Conservation (phyloP, 35 echinoderm and acorn worm genomes). For the Heliocidaris tuberculata region DNA sequence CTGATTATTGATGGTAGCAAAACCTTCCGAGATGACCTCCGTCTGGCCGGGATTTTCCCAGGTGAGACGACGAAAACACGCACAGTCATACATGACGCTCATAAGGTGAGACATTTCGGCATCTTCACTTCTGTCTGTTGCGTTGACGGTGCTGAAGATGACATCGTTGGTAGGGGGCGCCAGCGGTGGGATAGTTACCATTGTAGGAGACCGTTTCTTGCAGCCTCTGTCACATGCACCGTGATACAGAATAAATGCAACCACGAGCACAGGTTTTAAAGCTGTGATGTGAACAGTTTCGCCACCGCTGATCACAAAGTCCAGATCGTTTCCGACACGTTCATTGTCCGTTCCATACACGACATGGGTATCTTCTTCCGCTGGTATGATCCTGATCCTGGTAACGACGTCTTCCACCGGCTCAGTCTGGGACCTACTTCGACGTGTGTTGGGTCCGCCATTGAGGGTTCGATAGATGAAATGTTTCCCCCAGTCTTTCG, state of each 20-base stretch:
- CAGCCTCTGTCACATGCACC: constrained; percentile 1
- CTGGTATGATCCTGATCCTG: constrained; percentile 18
- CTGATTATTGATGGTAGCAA: background rate
- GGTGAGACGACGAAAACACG: constrained; percentile 20
- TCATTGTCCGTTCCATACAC: background rate
- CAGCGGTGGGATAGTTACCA: constrained; percentile 12
- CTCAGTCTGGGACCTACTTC: background rate
- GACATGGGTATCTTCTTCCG: constrained; percentile 30
- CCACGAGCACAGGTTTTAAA: constrained; percentile 21
- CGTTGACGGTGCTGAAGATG: constrained; percentile 3
- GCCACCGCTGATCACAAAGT: background rate
- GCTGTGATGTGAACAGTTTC: constrained; percentile 32
- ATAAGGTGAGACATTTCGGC: background rate
- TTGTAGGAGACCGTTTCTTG: constrained; percentile 20
- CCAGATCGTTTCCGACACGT: background rate
- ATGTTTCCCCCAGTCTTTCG: background rate
- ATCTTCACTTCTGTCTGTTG: background rate
- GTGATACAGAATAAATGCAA: background rate
- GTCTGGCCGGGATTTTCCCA: background rate
- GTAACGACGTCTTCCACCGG: constrained; percentile 7
- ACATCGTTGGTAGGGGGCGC: background rate
- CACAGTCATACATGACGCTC: constrained; percentile 16
- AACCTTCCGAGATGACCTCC: background rate
- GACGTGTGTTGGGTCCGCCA: constrained; percentile 17
- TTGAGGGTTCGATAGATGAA: constrained; percentile 26